phyloP scores from a whole-genome alignment of 1,140 invertebrate genomes.

The Drosophila truncata region DNA sequence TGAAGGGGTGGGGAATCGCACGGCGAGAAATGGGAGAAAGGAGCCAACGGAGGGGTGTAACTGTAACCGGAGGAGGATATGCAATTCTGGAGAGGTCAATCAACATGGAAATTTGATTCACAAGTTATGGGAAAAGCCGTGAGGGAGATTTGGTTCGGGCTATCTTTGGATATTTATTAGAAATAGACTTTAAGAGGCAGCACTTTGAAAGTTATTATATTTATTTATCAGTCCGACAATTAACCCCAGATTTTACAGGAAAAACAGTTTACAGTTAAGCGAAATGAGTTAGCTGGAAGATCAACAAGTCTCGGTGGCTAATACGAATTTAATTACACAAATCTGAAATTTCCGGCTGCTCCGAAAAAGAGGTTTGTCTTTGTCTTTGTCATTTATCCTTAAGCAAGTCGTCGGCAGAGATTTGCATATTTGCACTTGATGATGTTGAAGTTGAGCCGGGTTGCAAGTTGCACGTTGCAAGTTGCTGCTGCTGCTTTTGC shows the following conservation, averaged over 20 bases:
- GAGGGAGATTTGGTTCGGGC: not conserved
- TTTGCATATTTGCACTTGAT: slow-evolving; percentile 83
- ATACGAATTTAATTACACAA: slow-evolving; percentile 63
- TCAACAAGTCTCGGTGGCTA: slow-evolving; percentile 47
- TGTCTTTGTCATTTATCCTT: slow-evolving; percentile 55
- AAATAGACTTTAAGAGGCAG: not conserved
- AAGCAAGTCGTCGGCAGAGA: slow-evolving; percentile 44
- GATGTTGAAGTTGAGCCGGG: slow-evolving; percentile 54
- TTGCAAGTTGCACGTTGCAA: slow-evolving; percentile 33
- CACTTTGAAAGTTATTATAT: not conserved
- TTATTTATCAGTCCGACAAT: not conserved
- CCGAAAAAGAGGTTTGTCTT: slow-evolving; percentile 56
- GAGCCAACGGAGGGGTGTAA: slow-evolving; percentile 4
- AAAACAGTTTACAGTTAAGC: slow-evolving; percentile 25
- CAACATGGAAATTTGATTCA: slow-evolving; percentile 57
- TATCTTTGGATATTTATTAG: slow-evolving; percentile 7
- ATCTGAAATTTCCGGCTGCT: slow-evolving; percentile 49
- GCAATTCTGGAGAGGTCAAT: slow-evolving; percentile 52
- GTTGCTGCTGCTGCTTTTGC: slow-evolving; percentile 17
- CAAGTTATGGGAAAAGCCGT: slow-evolving; percentile 51
- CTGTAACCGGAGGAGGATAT: slow-evolving; percentile 40
- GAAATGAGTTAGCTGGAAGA: slow-evolving; percentile 32
- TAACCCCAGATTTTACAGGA: not conserved
- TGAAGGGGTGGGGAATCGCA: slow-evolving; percentile 18
- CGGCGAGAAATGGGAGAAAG: slow-evolving; percentile 21